Conservation (phyloP, 2,888 invertebrate species). For the Orgyia antiqua region DNA sequence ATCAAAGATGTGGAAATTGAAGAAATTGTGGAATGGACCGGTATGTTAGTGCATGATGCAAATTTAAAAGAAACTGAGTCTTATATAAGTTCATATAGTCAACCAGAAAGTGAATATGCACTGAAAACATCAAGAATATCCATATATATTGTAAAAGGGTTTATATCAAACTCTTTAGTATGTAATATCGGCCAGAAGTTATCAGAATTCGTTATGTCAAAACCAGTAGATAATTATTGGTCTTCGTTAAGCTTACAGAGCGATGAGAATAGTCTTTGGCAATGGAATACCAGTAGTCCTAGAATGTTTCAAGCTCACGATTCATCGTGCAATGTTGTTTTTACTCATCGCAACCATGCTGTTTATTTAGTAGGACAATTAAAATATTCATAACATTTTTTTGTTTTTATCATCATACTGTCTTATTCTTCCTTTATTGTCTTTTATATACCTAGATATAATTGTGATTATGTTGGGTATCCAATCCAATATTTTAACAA, state of each 20-base stretch:
- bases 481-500: too few species aligned
- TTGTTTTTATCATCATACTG: slow-evolving; percentile 4
- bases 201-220: slow-evolving; percentile 36
- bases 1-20: slow-evolving; percentile 45
- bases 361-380: slow-evolving; percentile 55
- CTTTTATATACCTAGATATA: neutral
- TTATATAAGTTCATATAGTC: slow-evolving; percentile 55
- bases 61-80: slow-evolving; percentile 40
- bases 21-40: slow-evolving; percentile 65
- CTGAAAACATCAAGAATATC: slow-evolving; percentile 50
- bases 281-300: slow-evolving; percentile 41
- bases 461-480: too few species aligned
- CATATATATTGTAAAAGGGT: slow-evolving; percentile 48
- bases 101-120: slow-evolving; percentile 46
- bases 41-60: slow-evolving; percentile 47
- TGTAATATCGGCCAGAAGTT: slow-evolving; percentile 36
- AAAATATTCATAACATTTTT: slow-evolving; percentile 49
- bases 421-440: neutral
- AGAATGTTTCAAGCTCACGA: slow-evolving; percentile 58
- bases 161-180: slow-evolving; percentile 42
- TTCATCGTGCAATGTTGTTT: slow-evolving; percentile 51
- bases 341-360: slow-evolving; percentile 34
- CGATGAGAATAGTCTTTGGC: slow-evolving; percentile 51
- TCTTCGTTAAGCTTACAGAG: slow-evolving; percentile 54
- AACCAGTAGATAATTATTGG: slow-evolving; percentile 53